phyloP scores from a whole-genome alignment of 2,113 vertebrate genomes.

The Petrocephalus microphthalmus region DNA sequence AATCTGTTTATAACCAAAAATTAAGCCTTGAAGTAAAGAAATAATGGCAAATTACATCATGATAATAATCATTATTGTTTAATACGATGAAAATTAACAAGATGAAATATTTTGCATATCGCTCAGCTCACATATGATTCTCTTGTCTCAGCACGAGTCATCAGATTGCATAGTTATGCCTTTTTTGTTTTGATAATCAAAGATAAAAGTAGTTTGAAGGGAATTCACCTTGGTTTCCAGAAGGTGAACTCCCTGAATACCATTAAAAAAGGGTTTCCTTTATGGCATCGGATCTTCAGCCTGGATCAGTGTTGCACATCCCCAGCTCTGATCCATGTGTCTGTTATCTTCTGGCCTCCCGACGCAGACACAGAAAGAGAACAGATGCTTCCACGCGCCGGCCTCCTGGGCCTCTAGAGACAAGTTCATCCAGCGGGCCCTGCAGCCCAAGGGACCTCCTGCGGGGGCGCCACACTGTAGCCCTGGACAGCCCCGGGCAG shows the following conservation, averaged over 20 bases:
- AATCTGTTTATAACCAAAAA: background rate
- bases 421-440: slow-evolving; percentile 79
- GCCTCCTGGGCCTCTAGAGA: slow-evolving; percentile 82
- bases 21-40: background rate
- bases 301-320: background rate
- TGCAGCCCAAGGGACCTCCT: slow-evolving; percentile 80
- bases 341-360: background rate
- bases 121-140: background rate
- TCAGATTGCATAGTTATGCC: background rate
- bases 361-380: slow-evolving; percentile 77
- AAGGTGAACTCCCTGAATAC: background rate
- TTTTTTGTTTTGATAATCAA: background rate
- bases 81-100: background rate
- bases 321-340: background rate
- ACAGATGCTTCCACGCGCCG: slow-evolving; percentile 73
- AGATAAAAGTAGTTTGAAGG: background rate
- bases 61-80: background rate
- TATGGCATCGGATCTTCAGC: background rate
- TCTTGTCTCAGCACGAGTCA: background rate
- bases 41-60: background rate
- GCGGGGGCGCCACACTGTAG: slow-evolving; percentile 71
- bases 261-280: background rate
- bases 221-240: background rate
- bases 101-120: background rate
- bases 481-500: slow-evolving; percentile 81